phyloP scores from a whole-genome alignment of 2,888 invertebrate genomes.

The Platynereis dumerilii region DNA sequence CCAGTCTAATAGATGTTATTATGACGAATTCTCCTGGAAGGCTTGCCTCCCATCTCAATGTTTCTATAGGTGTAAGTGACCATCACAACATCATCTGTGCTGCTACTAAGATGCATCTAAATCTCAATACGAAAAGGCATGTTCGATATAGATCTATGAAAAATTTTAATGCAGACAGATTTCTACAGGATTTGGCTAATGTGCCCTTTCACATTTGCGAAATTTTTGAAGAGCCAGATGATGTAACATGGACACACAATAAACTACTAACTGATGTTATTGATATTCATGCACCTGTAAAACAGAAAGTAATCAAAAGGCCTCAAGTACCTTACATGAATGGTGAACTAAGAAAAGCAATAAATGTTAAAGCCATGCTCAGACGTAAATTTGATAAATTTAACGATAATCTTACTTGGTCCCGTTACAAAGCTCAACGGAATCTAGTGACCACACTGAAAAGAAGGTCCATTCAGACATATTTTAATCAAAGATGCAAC shows the following conservation, averaged over 20 bases:
- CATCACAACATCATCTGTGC: background rate
- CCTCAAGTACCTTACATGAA: slow-evolving; percentile 6
- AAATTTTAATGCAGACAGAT: background rate
- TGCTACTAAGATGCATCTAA: background rate
- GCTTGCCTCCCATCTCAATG: slow-evolving; percentile 5
- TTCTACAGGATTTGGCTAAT: too few relatives aligned
- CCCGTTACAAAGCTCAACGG: background rate
- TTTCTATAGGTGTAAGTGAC: background rate
- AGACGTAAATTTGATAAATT: background rate
- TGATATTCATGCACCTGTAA: background rate
- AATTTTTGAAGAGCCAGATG: too few relatives aligned
- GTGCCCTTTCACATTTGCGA: too few relatives aligned
- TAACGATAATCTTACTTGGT: background rate
- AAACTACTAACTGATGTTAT: background rate
- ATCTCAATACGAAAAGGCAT: background rate
- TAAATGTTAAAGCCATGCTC: slow-evolving; percentile 3
- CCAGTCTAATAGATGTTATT: background rate
- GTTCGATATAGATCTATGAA: background rate
- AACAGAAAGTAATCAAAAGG: background rate
- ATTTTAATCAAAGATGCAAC: slow-evolving; percentile 2
- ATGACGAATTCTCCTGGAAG: background rate
- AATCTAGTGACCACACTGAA: background rate
- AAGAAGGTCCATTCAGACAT: background rate
- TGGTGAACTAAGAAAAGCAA: background rate
- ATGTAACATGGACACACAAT: background rate